Base-by-base conservation (phyloP, 2,888 invertebrate species). In the Scaeva pyrastri region DNA sequence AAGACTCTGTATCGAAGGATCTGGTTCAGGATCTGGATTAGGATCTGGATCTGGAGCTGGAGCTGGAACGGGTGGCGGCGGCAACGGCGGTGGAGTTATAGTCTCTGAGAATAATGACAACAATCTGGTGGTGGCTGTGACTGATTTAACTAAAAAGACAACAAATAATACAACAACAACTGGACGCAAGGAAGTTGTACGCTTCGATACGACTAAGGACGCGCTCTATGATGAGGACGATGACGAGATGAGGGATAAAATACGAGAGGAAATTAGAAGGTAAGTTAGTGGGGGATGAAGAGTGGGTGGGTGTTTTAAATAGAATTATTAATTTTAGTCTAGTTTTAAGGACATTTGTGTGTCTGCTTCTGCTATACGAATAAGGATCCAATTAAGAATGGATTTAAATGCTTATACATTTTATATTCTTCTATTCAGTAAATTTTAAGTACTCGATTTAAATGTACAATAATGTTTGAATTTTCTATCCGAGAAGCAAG, bases 261-360 rank as follows among this genome's bases (percentile, higher is more conserved):
- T 86, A 66, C 73, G 86, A 77, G 86, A 86, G 45, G 86, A 86
- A 82, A 86, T 86, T 64, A 77, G 86, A 86, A 86, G 86, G 86
- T 86, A 62, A 86, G 85, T 12, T 21, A 21, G 3, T 11, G 10
- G 10, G 19, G 7, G 16, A 45, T 2, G 10, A 0, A 39, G 1
- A 11, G 0, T 10, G 6, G 2, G 10, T 11, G 8, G 10, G 8
- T 77, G 23, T 23, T n/a, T 19, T 50, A 6, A 58, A 36, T 43
- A 7, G 36, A 14, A 58, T 66, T 73, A 48, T 7, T 64, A 31
- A 31, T 43, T 41, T 19, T 21, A 5, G 48, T 50, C 48, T 48
- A 21, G 36, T 36, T n/a, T 4, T 14, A 23, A 19, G 43, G 26
- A 26, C 1, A 31, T 4, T 31, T n/a, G n/a, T n/a, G n/a, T n/a